phyloP scores from a whole-genome alignment of 2,797 vertebrate species.

The Urosaurus nigricauda region DNA sequence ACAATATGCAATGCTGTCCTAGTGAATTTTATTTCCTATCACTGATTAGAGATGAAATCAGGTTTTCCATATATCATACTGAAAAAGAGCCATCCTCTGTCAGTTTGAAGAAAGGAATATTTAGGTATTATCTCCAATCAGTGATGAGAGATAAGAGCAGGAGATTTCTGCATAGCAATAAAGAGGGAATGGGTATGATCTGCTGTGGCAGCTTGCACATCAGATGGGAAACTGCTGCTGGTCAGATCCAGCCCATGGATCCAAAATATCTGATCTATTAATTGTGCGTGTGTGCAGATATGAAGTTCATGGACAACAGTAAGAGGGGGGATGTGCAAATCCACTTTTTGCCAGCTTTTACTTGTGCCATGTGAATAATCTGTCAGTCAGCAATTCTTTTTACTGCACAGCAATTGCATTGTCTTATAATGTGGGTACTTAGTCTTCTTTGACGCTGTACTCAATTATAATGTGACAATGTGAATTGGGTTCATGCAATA shows the following conservation, averaged over 20 bases:
- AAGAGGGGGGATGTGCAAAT: neutral
- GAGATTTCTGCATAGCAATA: neutral
- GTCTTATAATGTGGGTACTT: neutral
- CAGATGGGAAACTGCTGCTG: neutral
- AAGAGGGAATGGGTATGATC: neutral
- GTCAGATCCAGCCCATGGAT: neutral
- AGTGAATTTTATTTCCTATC: neutral
- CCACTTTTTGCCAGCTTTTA: neutral
- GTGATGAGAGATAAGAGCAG: neutral
- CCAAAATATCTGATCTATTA: no score
- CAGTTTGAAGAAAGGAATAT: neutral
- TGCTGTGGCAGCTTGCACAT: neutral
- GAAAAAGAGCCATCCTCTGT: neutral
- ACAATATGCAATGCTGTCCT: accelerated
- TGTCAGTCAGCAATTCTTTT: neutral
- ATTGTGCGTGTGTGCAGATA: no score
- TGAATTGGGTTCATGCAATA: neutral
- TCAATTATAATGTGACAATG: neutral
- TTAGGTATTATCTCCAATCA: neutral
- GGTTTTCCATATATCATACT: neutral
- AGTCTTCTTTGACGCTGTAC: neutral
- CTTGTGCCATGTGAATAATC: neutral
- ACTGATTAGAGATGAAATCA: neutral
- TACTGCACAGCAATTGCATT: neutral
- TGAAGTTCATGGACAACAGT: no score